These are phyloP conservation scores for Drosophila lacertosa DNA, from an alignment of 1,140 invertebrate genomes.

Conservation along the genomic window DNA sequence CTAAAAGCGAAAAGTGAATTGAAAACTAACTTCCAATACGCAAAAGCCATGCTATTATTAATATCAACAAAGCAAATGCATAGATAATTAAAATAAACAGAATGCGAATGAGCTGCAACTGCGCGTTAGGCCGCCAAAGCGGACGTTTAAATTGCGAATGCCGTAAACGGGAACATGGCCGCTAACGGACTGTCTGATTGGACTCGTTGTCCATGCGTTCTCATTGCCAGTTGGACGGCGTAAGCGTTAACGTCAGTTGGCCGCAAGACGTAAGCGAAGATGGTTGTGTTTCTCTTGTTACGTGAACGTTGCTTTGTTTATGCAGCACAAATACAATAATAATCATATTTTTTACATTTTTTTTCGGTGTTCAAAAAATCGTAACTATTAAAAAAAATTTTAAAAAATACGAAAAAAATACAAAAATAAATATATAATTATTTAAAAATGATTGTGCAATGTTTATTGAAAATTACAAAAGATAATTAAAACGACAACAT, in stretches of 20 bases:
- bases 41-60: not conserved
- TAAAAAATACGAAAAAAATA: constrained; percentile 29
- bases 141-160: constrained; percentile 4
- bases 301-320: constrained; percentile 61
- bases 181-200: constrained; percentile 44
- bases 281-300: constrained; percentile 72
- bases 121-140: not conserved
- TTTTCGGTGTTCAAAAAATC: constrained; percentile 58
- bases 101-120: not conserved
- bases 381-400: constrained; percentile 23
- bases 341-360: constrained; percentile 63
- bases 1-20: too few relatives aligned
- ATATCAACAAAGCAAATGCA: not conserved
- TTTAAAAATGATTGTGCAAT: constrained; percentile 5
- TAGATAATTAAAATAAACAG: not conserved
- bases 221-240: constrained; percentile 47
- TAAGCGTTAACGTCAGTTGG: constrained; percentile 55
- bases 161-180: constrained; percentile 48
- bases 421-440: constrained; percentile 24
- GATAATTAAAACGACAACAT: constrained; percentile 29
- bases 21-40: too few relatives aligned
- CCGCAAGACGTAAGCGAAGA: constrained; percentile 56
- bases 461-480: constrained; percentile 43
- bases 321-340: constrained; percentile 30
- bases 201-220: constrained; percentile 42